Percentiles rank a stretch among this genome's conserved stretches.
Evolutionary conservation across 2,797 vertebrate genomes (phyloP).

Genomic region (Stomatorhinus walkeri): DNA sequence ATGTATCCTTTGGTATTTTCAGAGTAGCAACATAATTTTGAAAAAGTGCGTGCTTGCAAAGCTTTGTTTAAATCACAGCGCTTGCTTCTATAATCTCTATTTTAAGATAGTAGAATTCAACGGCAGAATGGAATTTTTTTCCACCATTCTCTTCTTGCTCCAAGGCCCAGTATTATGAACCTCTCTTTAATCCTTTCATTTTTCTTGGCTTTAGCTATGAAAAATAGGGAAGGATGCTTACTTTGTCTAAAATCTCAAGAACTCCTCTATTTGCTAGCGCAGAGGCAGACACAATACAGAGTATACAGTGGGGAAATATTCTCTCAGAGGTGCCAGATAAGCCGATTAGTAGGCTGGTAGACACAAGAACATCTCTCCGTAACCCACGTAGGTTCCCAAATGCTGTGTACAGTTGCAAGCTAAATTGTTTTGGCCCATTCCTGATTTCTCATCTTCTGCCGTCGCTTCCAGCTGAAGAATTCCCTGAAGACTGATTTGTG

Average conservation of each 20-base stretch:
- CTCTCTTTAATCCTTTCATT: constrained; percentile 3
- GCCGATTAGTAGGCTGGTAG: not conserved
- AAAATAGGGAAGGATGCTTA: not conserved
- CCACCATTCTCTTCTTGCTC: not conserved
- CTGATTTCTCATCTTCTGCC: not conserved
- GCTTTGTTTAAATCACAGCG: not conserved
- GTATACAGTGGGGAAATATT: not conserved
- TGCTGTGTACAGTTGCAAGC: not conserved
- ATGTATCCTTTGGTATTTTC: not conserved
- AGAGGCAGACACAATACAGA: not conserved
- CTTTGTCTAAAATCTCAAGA: not conserved
- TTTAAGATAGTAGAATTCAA: constrained; percentile 5
- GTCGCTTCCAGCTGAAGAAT: constrained; percentile 76
- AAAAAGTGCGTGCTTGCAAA: not conserved
- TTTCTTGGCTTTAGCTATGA: not conserved
- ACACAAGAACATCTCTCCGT: not conserved
- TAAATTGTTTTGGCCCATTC: not conserved
- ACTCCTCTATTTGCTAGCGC: not conserved
- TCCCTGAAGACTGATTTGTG: constrained; percentile 82
- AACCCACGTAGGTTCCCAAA: not conserved
- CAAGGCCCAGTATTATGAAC: constrained; percentile 12
- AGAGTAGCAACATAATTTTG: not conserved
- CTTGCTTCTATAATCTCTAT: not conserved
- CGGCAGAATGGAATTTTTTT: not conserved
- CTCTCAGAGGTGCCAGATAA: not conserved